Evolutionary conservation across 2,797 vertebrate species (phyloP).

Genomic region (Hylomyscus alleni): DNA sequence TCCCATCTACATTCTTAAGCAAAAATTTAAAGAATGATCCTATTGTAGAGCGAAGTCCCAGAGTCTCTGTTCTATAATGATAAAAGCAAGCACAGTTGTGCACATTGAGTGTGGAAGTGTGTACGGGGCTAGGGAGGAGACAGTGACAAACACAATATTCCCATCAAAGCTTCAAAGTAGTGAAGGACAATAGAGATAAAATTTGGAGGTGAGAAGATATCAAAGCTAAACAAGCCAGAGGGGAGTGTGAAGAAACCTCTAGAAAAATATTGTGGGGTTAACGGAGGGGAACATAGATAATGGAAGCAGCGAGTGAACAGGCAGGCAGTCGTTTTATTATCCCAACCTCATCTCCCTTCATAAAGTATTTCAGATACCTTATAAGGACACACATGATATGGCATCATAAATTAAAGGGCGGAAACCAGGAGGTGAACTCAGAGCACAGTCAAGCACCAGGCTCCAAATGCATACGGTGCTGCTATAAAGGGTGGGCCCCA

Average conservation of each 20-base stretch:
- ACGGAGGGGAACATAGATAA: neutral
- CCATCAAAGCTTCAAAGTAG: neutral
- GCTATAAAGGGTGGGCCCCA: neutral
- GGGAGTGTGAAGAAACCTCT: neutral
- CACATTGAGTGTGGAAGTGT: neutral
- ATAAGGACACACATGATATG: neutral
- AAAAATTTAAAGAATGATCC: neutral
- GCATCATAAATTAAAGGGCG: slow-evolving; percentile 14
- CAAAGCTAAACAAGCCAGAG: neutral
- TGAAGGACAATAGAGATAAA: neutral
- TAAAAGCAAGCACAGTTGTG: neutral
- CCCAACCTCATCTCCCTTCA: neutral
- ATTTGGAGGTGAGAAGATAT: neutral
- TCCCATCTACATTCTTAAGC: neutral
- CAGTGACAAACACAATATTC: slow-evolving; percentile 2
- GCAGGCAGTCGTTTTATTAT: slow-evolving; percentile 38
- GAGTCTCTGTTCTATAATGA: slow-evolving; percentile 42
- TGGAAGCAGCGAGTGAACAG: neutral
- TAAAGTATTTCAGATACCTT: slow-evolving; percentile 41
- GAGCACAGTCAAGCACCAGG: neutral
- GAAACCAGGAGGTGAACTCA: slow-evolving; percentile 35
- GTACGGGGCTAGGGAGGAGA: neutral
- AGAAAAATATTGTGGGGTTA: neutral
- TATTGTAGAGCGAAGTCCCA: neutral
- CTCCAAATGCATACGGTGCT: neutral